Evolutionary conservation across 2,113 vertebrate genomes (phyloP).

Genomic region (Raja brachyura): DNA sequence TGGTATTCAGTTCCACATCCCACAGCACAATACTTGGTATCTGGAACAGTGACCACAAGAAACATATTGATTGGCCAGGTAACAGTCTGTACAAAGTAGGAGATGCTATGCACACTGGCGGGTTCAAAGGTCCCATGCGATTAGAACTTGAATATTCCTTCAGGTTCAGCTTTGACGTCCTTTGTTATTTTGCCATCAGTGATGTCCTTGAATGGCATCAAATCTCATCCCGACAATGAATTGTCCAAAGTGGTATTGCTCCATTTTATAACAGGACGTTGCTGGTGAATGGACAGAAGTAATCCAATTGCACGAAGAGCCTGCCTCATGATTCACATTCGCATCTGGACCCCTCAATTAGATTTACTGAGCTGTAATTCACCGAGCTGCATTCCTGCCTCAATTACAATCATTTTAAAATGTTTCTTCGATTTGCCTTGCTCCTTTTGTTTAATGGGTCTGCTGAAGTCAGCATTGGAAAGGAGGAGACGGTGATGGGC

Average conservation of each 20-base stretch:
- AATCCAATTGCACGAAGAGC: neutral
- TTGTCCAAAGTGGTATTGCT: neutral
- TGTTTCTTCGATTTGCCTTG: neutral
- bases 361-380: conserved; percentile 18
- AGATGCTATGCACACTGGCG: neutral
- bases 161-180: neutral
- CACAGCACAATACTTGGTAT: neutral
- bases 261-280: neutral
- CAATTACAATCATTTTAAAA: neutral
- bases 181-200: neutral
- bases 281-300: neutral
- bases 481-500: neutral
- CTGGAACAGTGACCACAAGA: neutral
- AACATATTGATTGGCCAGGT: neutral
- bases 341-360: neutral
- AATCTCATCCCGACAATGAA: neutral
- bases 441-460: neutral
- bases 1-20: neutral
- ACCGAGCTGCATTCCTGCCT: neutral
- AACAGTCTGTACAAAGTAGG: neutral
- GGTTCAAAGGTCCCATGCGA: neutral
- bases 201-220: neutral
- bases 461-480: neutral
- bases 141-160: neutral
- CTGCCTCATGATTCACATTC: neutral